These are phyloP conservation scores for Parazoanthus atlanticus DNA, from an alignment of 92 coral and sea anemone species.

Conservation along the genomic window DNA sequence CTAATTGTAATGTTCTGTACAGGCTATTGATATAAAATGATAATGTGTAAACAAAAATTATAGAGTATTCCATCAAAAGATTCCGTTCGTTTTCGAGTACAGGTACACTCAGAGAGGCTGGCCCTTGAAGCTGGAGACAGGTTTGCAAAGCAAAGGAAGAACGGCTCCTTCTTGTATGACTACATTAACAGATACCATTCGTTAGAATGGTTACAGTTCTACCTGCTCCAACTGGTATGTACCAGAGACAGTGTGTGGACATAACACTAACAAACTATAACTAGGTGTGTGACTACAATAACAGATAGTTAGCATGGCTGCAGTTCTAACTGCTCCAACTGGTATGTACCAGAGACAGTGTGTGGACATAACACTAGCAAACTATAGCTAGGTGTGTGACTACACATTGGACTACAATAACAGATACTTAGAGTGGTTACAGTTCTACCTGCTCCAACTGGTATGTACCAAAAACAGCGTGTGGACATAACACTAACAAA, in stretches of 20 bases:
- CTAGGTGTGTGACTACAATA: neutral
- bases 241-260: neutral
- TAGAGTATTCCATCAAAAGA: no score
- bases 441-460: neutral
- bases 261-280: no score
- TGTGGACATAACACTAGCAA: no score
- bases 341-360: neutral
- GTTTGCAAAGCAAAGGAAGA: neutral
- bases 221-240: conserved; percentile 14
- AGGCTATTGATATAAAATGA: no score
- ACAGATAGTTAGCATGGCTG: neutral
- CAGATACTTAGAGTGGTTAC: neutral
- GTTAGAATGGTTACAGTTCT: conserved; percentile 10
- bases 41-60: no score
- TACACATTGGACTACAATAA: no score
- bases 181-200: conserved; percentile 16
- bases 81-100: neutral
- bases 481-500: no score
- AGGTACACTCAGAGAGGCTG: neutral
- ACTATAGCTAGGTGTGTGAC: neutral
- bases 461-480: neutral
- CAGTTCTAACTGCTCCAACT: conserved; percentile 3
- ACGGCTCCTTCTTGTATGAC: conserved; percentile 6
- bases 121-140: conserved; percentile 1
- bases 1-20: no score